Base-by-base conservation (phyloP, 2,797 vertebrate species). In the Hippopotamyrus pictus region DNA sequence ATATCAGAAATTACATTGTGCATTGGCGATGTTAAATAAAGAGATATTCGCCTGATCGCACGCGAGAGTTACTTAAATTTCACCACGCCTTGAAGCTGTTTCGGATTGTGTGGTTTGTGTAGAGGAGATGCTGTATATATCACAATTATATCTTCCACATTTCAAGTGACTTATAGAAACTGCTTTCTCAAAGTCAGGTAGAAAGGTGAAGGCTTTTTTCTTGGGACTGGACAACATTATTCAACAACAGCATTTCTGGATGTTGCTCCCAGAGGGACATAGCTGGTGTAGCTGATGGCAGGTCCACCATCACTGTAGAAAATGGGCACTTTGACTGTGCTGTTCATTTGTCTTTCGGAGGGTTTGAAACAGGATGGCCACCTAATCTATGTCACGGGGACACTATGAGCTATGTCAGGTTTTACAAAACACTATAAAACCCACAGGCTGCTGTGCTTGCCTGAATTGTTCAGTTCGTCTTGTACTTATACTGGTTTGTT, bases 21-120 rank as follows among this genome's bases (percentile, higher is more conserved):
- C 11, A 48, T 29, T 22, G n/a, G 19, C n/a, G 8, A 46, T 46
- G 82, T 84, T 22, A 84, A 84, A 84, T 51, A 50, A 48, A 12
- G 82, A 48, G 46, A 84, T n/a, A 29, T 79, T 25, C 22, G 44
- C 82, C 44, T 84, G 3, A 51, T 84, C 44, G 8, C 22, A 84
- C 22, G 44, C 44, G 85, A 92, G 90, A 91, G 92, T 90, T 93
- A 93, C 96, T 91, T 94, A 95, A 94, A 93, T 94, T 95, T 95
- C 19, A 95, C 92, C 90, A 90, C 94, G 92, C 93, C 91, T 92
- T 89, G 92, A 94, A 93, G 82, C n/a, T 84, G 46, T 22, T 12
- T 84, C 8, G n/a, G 82, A 29, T 46, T 48, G 9, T 51, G 82
- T 25, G 22, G 46, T 84, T 84, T 84, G 22, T 29, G 46, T 84